These are phyloP conservation scores for Tetanocera ferruginea DNA, from an alignment of 2,888 invertebrate genomes.

Conservation along the genomic window DNA sequence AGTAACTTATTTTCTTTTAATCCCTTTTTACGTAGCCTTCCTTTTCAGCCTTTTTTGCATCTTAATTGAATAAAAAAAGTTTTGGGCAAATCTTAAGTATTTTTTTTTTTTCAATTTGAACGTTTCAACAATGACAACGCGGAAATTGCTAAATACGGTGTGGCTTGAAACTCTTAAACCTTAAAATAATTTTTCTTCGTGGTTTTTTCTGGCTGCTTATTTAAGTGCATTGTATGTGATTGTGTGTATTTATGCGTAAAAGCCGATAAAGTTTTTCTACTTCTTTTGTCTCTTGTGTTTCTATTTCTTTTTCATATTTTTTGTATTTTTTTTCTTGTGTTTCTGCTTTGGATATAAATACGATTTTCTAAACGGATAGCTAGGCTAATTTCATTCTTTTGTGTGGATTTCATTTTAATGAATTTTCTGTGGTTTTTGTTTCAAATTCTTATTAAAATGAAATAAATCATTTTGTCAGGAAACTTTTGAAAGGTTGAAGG, in stretches of 20 bases:
- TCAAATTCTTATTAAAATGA: neutral
- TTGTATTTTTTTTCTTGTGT: neutral
- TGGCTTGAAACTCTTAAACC: neutral
- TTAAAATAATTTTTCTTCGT: neutral
- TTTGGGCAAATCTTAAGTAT: constrained; percentile 1
- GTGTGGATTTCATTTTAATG: neutral
- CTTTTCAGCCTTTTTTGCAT: neutral
- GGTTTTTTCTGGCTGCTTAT: neutral
- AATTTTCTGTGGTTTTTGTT: neutral
- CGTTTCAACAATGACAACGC: constrained; percentile 12
- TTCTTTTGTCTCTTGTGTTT: neutral
- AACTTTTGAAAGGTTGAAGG: neutral
- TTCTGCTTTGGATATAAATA: too few relatives aligned
- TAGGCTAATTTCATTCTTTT: constrained; percentile 7
- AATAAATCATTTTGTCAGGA: neutral
- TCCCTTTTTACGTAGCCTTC: neutral
- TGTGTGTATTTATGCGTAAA: constrained; percentile 26
- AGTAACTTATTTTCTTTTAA: neutral
- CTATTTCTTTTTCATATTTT: neutral
- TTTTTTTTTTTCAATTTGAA: constrained; percentile 15
- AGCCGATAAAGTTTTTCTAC: constrained; percentile 11
- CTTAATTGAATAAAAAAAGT: neutral
- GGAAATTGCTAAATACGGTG: neutral
- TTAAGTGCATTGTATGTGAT: neutral
- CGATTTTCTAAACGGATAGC: neutral